Evolutionary conservation across 1,140 invertebrate genomes (phyloP), one percentile per base, ranked within the genome.

Genomic region (Colletes gigas): DNA sequence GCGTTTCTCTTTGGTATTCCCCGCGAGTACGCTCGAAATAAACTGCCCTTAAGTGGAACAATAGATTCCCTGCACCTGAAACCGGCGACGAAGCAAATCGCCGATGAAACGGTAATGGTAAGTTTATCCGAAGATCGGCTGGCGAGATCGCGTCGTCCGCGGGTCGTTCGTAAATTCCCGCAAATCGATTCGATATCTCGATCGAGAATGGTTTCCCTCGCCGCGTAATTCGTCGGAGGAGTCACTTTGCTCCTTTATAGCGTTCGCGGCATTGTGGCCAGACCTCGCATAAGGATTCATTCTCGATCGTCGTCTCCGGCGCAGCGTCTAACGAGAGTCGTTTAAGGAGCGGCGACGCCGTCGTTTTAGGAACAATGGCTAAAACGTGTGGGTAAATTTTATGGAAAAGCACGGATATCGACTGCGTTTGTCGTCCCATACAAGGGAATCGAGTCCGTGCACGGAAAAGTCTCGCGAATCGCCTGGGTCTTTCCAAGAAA

Each of bases 11-110:
- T 78, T 78, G 50, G 21, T 62, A 70, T 60, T 70, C 47, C 44
- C 12, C 17, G 10, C 9, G 55, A 30, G 44, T 17, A 44, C 30
- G 44, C 66, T 78, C 21, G 19, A 78, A 78, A 70, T 70, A 78
- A 78, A 52, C 55, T 12, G 44, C 52, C 75, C 75, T 70, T 70
- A 78, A 78, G 57, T 50, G 75, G 75, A 78, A 78, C 75, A 78
- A 78, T 78, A 70, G 75, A 62, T 47, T 60, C 21, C 55, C 70
- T 52, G 75, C 75, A 78, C 75, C 66, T 78, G 79, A 60, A 60
- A 62, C 15, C 41, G n/a, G 19, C 63, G 75, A 74, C 60, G 14
- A 75, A 76, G 71, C 76, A 83, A 86, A 85, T 86, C 84, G 69
- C 12, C 47, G 47, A 19, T 15, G 41, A 44, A 57, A 39, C 47